Base-by-base conservation (phyloP, 2,113 vertebrate genomes). In the Prietella phreatophila region DNA sequence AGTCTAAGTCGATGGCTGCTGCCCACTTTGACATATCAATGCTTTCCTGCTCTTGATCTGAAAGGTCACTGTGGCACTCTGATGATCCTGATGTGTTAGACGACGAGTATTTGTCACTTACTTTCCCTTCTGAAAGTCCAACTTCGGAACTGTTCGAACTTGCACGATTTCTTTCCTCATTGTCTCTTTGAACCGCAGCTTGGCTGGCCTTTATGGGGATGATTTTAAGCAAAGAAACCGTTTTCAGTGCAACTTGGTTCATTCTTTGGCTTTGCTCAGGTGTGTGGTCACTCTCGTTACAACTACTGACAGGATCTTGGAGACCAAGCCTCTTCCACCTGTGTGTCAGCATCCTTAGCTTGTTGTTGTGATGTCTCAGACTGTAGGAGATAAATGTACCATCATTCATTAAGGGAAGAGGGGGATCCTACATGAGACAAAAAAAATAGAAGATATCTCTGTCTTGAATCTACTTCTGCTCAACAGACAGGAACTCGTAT, bases 41-140 rank as follows among this genome's bases (percentile, higher is more conserved):
- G 33, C 61, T 80, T 30, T 82, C 84, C 83, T 89, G 89, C 83
- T 89, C 89, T 65, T 87, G 88, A 65, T 91, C 90, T 20, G 92
- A 91, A 75, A 90, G 47, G 42, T 91, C 90, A 25, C 91, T 86
- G 61, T 89, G 69, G 20, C 65, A 55, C 30, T 81, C 47, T 4
- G 55, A 55, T 11, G 55, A 56, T 3, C 15, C 63, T 61, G 50
- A 47, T 20, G 60, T 63, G 42, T 39, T 58, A 8, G 55, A 47
- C 65, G 39, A 63, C 20, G 50, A 60, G 27, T 47, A n/a, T 3
- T 4, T 50, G n/a, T 63, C 53, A 8, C 30, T 84, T 17, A 78
- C 76, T 65, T 63, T 87, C 30, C 42, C 47, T 17, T 65, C 39
- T 60, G 53, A 58, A 65, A 4, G 22, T 75, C 60, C 82, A 84